Base-by-base conservation (phyloP, 2,888 invertebrate genomes). In the Ochropacha duplaris region DNA sequence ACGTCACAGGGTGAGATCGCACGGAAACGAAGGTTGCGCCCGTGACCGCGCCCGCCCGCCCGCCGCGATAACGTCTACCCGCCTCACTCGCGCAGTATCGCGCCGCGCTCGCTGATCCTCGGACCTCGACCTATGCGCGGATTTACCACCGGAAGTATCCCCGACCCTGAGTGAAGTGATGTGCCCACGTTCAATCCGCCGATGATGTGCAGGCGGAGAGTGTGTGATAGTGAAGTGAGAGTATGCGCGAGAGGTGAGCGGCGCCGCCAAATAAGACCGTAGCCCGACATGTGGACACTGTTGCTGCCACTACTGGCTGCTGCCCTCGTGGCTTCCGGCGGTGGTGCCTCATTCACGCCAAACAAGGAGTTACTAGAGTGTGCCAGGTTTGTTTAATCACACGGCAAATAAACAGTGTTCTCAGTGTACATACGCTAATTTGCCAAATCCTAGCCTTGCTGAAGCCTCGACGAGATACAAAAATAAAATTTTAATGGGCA, bases 21-120 rank as follows among this genome's bases (percentile, higher is more conserved):
- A 69, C 84, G 85, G 83, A 80, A 83, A 76, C 84, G 87, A 92
- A 91, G 92, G 90, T 91, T 90, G 89, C 86, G 92, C 90, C 91
- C 90, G 86, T 90, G 90, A 90, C 91, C 91, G 89, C 87, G 81
- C 83, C 83, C 84, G 83, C 83, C 77, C 81, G 79, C 78, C 31
- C 83, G 82, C 76, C 77, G 77, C 84, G 80, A 76, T 79, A 65
- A 65, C 77, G 74, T 65, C 73, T n/a, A 77, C 71, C 70, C 78
- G 80, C 78, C 69, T 64, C 71, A 71, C 63, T 69, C 83, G 83
- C 83, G 83, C 88, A 90, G 90, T 90, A 82, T 78, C 86, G 88
- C 83, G 85, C 84, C 85, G 84, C 79, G 79, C 89, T 88, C 82
- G 83, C 83, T 79, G 73, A 87, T 83, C 78, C 88, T 84, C 89